Percentiles rank a stretch among this genome's conserved stretches.
These are phyloP conservation scores for Steinernema carpocapsae DNA, from an alignment of 2,888 invertebrate species.

Conservation along the genomic window DNA sequence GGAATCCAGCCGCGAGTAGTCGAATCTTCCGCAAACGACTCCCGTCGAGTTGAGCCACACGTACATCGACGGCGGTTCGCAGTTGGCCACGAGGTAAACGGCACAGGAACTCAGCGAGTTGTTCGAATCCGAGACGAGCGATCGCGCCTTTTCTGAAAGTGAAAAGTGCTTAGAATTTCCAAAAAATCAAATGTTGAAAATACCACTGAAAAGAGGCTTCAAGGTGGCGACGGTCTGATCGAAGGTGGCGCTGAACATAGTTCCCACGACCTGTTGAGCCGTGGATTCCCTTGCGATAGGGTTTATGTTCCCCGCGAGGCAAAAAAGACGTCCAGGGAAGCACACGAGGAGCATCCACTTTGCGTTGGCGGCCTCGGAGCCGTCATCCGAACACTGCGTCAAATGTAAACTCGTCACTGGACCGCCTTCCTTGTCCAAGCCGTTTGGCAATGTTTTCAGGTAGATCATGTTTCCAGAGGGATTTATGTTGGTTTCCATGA, in stretches of 20 bases:
- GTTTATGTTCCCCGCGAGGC: conserved; percentile 45
- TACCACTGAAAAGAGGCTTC: conserved; percentile 36
- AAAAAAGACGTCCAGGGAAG: conserved; percentile 50
- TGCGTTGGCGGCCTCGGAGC: conserved; percentile 34
- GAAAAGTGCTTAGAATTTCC: no score
- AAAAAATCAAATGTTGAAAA: no score
- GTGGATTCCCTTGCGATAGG: conserved; percentile 11
- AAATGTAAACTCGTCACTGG: conserved; percentile 53
- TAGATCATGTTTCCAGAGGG: conserved; percentile 47
- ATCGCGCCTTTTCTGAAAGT: conserved; percentile 35
- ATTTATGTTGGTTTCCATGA: conserved; percentile 46
- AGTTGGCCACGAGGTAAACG: conserved; percentile 40
- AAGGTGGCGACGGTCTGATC: conserved; percentile 42
- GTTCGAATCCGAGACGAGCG: background rate
- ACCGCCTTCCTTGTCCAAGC: conserved; percentile 37
- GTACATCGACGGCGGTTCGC: conserved; percentile 38
- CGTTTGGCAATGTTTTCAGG: conserved; percentile 50
- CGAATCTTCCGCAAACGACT: conserved; percentile 41
- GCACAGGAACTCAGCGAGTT: conserved; percentile 39
- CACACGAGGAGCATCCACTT: conserved; percentile 57
- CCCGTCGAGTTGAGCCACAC: conserved; percentile 44
- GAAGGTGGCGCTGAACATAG: conserved; percentile 44
- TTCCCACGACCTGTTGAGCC: conserved; percentile 41
- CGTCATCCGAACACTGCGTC: conserved; percentile 47
- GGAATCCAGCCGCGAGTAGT: background rate